Conservation (phyloP, 1,140 invertebrate species). For the Coelopa frigida region DNA sequence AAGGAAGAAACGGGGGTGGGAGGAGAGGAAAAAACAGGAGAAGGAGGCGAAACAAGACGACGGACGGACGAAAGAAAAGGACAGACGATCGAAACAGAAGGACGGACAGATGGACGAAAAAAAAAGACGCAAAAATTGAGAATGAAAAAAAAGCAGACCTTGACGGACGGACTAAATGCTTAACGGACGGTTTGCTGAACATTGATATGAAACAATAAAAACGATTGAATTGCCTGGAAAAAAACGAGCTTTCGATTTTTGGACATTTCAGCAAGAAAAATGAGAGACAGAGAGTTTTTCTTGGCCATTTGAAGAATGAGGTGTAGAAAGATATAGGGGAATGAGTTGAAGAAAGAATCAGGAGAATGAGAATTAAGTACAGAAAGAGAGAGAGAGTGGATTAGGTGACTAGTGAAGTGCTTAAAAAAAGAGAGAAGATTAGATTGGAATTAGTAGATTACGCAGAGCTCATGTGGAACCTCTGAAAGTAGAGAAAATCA, state of each 20-base stretch:
- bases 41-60: neutral
- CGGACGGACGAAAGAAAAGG: neutral
- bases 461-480: too few species aligned
- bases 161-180: too few species aligned
- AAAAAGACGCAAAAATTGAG: neutral
- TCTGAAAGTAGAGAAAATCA: too few species aligned
- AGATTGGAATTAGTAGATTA: too few species aligned
- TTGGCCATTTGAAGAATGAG: too few species aligned
- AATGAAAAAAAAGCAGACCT: neutral
- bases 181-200: too few species aligned
- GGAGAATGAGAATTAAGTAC: neutral
- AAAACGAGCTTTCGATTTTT: too few species aligned
- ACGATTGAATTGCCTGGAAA: too few species aligned
- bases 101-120: neutral
- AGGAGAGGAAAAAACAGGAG: neutral
- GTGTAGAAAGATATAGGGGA: neutral
- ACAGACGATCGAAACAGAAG: neutral
- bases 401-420: too few species aligned
- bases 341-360: neutral
- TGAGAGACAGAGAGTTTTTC: neutral
- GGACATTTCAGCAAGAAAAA: neutral
- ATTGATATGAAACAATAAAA: too few species aligned
- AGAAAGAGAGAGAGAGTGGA: neutral
- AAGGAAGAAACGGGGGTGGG: too few species aligned
- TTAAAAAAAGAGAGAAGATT: too few species aligned